A percentile compares a stretch with the other conserved stretches of the same genome.
These are phyloP conservation scores for Antedon mediterranea DNA, from an alignment of 53 echinoderm and acorn worm genomes.

Conservation along the genomic window DNA sequence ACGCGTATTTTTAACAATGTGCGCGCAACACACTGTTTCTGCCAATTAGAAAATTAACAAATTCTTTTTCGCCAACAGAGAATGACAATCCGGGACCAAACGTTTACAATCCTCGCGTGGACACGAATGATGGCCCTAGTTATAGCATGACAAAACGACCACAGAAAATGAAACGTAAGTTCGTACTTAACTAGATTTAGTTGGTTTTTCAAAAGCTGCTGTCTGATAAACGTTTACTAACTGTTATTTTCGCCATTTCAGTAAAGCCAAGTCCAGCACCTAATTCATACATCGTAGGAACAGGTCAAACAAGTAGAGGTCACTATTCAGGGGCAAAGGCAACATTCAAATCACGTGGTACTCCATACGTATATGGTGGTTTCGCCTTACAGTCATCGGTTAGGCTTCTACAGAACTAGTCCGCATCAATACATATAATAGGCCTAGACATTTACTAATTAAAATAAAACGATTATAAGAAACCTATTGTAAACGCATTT, in stretches of 20 bases:
- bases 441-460: too few species aligned
- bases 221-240: too few species aligned
- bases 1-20: too few species aligned
- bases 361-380: conserved; percentile 66
- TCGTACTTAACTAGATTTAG: neutral
- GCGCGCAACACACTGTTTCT: too few species aligned
- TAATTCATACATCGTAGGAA: conserved; percentile 57
- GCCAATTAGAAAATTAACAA: too few species aligned
- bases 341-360: conserved; percentile 72
- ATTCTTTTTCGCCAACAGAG: neutral
- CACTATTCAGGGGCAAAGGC: conserved; percentile 46
- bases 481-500: too few species aligned
- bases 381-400: conserved; percentile 71
- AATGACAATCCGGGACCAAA: conserved; percentile 65
- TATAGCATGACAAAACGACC: conserved; percentile 90
- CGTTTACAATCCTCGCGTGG: conserved; percentile 43
- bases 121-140: conserved; percentile 57
- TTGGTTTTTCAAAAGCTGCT: too few species aligned
- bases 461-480: too few species aligned
- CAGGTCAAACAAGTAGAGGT: conserved; percentile 67
- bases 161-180: conserved; percentile 32
- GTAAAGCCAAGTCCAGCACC: conserved; percentile 51
- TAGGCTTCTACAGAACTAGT: conserved; percentile 11
- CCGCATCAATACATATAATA: neutral
- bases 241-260: too few species aligned